Base-by-base conservation (phyloP, 2,797 vertebrate species). In the Gallinago nigripennis region DNA sequence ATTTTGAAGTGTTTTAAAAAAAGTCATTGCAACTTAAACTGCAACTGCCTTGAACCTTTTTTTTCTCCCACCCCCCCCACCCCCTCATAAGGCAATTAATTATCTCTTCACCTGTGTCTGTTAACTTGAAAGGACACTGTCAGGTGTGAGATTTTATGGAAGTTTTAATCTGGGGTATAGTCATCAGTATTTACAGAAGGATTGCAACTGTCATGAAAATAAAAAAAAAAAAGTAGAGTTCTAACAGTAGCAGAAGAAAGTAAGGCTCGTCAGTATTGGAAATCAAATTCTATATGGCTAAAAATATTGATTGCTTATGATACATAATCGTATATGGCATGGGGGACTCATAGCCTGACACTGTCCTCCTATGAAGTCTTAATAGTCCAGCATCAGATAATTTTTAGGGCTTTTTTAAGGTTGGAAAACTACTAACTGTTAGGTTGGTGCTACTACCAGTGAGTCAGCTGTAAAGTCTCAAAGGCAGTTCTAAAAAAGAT, bases 31-130 rank as follows among this genome's bases (percentile, higher is more conserved):
- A 91, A 90, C 41, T 95, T 93, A 92, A 88, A 73, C 78, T 81
- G 92, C 96, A 80, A 79, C 91, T 95, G 90, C 86, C 58, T 95
- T 94, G 77, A 92, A 81, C n/a, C 25, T 57, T 75, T 78, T 64
- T 20, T 77, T 50, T 56, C 80, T 13, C 37, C 37, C 12, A 12
- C 37, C 5, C 11, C 37, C 37, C 37, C 11, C 12, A 5, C 37
- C 37, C 37, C 37, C 37, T 39, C 37, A 39, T 39, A 39, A 83
- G 28, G 28, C 51, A 53, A 30, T 53, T 53, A 53, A 53, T 30
- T 88, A 39, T 94, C 18, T 88, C 48, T 95, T 88, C n/a, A 88
- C 46, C 37, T 72, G 30, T 15, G 23, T 94, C 70, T 33, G 0
- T 82, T 92, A 45, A 91, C 86, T 75, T 81, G 45, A 88, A 90